Base-by-base conservation (phyloP, 2,888 invertebrate genomes). In the Doris montereyensis region DNA sequence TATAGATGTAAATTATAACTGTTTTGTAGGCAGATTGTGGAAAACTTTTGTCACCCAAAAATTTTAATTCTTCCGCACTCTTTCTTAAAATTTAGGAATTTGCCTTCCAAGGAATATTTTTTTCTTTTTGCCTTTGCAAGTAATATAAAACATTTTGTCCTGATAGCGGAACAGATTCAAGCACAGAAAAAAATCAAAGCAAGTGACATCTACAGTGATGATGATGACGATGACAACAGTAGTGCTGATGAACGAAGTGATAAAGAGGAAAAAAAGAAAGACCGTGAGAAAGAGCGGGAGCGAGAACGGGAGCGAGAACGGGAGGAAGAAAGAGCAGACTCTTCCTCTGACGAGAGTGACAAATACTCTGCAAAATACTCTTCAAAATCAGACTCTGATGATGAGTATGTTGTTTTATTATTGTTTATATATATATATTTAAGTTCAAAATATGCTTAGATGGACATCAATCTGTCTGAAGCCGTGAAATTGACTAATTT, bases 171-270 rank as follows among this genome's bases (percentile, higher is more conserved):
- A 52, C 81, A 81, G 76, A 83, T 79, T 35, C 81, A 82, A 65
- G 77, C 89, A 92, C 91, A 95, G 86, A 94, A 95, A 10, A 97
- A 97, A 88, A 92, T 97, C 41, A 97, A 97, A 89, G 96, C 98
- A 0, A 97, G 97, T 0, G 98, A 98, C 89, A 96, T 98, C 79
- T 98, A 98, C 91, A 98, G 98, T 34, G 91, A 92, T 77, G 92
- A 92, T 81, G 90, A 90, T 70, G 88, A 89, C 65, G 88, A 88
- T 62, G 88, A 87, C 35, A 86, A 87, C 57, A 86, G 86, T 57
- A 85, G 84, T 8, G 82, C 81, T 5, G 86, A 85, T 57, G 87
- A 87, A 58, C 82, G 83, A 60, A 82, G 80, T 52, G 81, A 79
- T 41, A 82, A 83, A 75, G 82, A 82, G n/a, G 82, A 82, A 58